Conservation (phyloP, 2,113 vertebrate species). For the Tetrax tetrax region DNA sequence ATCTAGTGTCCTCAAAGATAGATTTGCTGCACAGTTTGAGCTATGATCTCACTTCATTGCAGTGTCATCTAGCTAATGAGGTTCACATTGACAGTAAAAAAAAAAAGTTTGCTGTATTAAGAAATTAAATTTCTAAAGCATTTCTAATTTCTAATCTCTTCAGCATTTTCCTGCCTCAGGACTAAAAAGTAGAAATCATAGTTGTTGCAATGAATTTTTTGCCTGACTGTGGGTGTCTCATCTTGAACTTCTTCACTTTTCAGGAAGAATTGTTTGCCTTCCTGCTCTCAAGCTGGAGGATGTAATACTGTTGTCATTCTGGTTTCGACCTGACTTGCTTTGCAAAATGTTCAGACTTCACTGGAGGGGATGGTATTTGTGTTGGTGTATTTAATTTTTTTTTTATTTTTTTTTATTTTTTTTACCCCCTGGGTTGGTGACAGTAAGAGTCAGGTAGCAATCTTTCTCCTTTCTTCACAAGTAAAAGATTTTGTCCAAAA, state of each 20-base stretch:
- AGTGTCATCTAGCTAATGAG: neutral
- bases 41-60: neutral
- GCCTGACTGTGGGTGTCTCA: neutral
- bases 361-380: rapidly evolving
- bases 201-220: neutral
- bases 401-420: too few relatives aligned
- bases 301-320: neutral
- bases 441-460: neutral
- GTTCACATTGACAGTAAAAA: neutral
- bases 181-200: neutral
- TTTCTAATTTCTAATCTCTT: neutral
- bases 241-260: neutral
- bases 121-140: neutral
- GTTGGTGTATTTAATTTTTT: neutral
- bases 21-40: neutral
- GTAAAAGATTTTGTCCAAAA: neutral
- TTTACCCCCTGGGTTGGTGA: rapidly evolving
- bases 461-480: neutral
- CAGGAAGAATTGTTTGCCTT: neutral
- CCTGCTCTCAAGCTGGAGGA: neutral
- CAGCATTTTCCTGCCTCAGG: neutral
- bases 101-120: neutral
- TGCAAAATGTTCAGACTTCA: neutral
- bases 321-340: neutral
- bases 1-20: neutral